Conservation (phyloP, 2,797 vertebrate species). For the Galago senegalensis region DNA sequence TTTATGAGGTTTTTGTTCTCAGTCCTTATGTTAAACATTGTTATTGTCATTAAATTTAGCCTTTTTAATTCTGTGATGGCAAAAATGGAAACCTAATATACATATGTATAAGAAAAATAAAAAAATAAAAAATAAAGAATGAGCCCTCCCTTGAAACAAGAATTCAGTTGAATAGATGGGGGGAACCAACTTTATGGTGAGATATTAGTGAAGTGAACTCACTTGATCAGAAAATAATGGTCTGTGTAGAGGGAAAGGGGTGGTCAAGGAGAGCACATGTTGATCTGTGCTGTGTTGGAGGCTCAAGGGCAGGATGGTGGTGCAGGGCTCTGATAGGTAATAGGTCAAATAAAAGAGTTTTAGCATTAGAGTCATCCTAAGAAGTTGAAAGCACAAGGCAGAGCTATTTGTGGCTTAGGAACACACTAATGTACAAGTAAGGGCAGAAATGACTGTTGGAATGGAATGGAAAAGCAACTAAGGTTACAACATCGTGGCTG, state of each 20-base stretch:
- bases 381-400: conserved; percentile 24
- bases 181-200: neutral
- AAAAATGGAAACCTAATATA: no score
- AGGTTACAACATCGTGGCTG: conserved; percentile 17
- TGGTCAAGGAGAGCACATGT: neutral
- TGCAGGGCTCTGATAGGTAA: neutral
- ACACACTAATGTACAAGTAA: conserved; percentile 55
- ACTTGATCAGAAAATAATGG: neutral
- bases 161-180: conserved; percentile 17
- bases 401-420: conserved; percentile 65
- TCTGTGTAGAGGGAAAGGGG: neutral
- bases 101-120: no score
- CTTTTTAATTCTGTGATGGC: no score
- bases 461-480: conserved; percentile 46
- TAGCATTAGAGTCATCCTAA: conserved; percentile 6
- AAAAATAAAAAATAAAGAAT: no score
- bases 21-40: no score
- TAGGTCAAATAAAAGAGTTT: conserved; percentile 24
- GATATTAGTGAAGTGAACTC: conserved; percentile 2
- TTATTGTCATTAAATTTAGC: no score
- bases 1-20: no score
- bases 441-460: neutral
- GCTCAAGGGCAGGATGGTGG: neutral
- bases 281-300: neutral
- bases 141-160: conserved; percentile 1